Evolutionary conservation across 2,888 invertebrate genomes (phyloP).

Genomic region (Thysanoteuthis rhombus): DNA sequence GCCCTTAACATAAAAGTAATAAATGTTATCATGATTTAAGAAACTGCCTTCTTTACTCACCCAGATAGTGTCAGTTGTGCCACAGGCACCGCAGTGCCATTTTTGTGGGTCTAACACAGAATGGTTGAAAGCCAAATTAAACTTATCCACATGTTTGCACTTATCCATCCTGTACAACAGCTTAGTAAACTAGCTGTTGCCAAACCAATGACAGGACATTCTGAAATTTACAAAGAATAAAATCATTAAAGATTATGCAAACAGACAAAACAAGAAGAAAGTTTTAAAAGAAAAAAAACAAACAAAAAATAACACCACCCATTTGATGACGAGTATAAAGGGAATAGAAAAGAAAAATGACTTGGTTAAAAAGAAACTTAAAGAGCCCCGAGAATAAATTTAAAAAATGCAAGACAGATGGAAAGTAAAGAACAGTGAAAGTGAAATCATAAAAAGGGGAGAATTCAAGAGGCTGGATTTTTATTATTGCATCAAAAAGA

Average conservation of each 20-base stretch:
- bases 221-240: neutral
- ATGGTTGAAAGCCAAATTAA: conserved; percentile 55
- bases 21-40: too few species aligned
- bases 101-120: conserved; percentile 66
- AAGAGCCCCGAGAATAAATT: too few species aligned
- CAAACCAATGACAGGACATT: neutral
- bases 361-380: too few species aligned
- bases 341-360: too few species aligned
- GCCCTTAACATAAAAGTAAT: too few species aligned
- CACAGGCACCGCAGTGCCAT: conserved; percentile 64
- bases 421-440: neutral
- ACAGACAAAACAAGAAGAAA: neutral
- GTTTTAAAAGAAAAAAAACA: neutral
- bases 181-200: conserved; percentile 12
- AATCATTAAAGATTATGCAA: neutral
- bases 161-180: conserved; percentile 50
- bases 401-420: neutral
- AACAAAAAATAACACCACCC: neutral
- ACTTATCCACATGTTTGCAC: conserved; percentile 59
- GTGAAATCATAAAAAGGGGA: neutral
- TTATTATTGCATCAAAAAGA: neutral
- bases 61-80: conserved; percentile 66
- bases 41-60: conserved; percentile 45
- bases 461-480: neutral
- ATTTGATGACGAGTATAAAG: too few species aligned